Percentiles rank a stretch among this genome's conserved stretches.
These are phyloP conservation scores for Alviniconcha strummeri DNA, from an alignment of 2,888 invertebrate species.

Conservation along the genomic window DNA sequence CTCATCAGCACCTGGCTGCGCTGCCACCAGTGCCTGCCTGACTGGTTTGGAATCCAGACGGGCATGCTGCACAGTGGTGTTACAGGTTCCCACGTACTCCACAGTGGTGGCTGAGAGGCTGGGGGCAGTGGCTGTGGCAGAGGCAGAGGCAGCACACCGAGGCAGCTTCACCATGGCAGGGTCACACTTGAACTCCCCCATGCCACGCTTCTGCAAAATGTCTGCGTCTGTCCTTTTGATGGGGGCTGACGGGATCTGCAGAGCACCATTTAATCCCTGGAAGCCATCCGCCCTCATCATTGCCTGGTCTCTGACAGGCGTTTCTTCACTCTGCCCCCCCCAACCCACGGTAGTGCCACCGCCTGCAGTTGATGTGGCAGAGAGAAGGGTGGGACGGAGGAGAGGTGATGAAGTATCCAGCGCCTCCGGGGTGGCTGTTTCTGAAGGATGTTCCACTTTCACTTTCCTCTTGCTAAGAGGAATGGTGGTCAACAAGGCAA, in stretches of 20 bases:
- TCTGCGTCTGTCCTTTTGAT: neutral
- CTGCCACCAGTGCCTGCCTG: neutral
- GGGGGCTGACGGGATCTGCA: constrained; percentile 7
- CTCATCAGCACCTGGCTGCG: neutral
- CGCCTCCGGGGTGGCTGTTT: neutral
- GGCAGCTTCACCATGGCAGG: too few relatives aligned
- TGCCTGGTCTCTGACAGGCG: neutral
- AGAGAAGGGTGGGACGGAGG: neutral
- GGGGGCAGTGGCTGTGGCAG: too few relatives aligned
- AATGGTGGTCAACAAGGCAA: constrained; percentile 12
- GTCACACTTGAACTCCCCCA: neutral
- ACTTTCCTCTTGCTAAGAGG: neutral
- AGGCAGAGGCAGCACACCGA: too few relatives aligned
- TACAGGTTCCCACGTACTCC: neutral
- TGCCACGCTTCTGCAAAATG: neutral
- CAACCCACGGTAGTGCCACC: neutral
- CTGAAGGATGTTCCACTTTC: neutral
- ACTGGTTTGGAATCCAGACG: neutral
- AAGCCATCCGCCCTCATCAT: neutral
- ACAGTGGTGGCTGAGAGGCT: too few relatives aligned
- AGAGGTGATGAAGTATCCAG: neutral
- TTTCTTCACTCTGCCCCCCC: neutral
- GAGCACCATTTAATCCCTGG: neutral
- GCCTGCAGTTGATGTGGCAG: neutral
- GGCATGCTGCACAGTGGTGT: neutral